These are phyloP conservation scores for Labeo catla DNA, from an alignment of 2,113 vertebrate genomes.

Conservation along the genomic window DNA sequence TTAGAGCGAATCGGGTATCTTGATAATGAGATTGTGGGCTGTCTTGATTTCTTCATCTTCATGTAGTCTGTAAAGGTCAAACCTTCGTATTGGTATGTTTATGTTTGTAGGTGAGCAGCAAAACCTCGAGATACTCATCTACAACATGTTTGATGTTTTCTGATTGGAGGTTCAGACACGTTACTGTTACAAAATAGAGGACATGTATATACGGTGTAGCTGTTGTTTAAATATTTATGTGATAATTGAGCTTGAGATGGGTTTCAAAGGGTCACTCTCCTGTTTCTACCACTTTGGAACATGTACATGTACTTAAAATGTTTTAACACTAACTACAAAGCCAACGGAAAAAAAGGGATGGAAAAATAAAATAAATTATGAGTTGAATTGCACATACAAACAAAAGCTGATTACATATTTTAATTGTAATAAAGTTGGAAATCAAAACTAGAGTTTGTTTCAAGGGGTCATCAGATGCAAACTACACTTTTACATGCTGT, in stretches of 20 bases:
- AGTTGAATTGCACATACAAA: background rate
- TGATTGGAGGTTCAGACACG: slow-evolving; percentile 50
- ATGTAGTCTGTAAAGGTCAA: slow-evolving; percentile 47
- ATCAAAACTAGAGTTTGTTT: background rate
- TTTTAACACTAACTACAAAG: background rate
- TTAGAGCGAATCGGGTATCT: slow-evolving; percentile 72
- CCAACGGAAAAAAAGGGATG: background rate
- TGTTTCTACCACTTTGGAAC: slow-evolving; percentile 53
- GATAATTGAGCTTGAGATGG: slow-evolving; percentile 46
- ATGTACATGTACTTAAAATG: slow-evolving; percentile 22
- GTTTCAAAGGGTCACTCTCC: slow-evolving; percentile 46
- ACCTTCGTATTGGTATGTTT: slow-evolving; percentile 6
- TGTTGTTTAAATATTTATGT: slow-evolving; percentile 54
- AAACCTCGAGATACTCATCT: slow-evolving; percentile 13
- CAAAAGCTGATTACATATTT: background rate
- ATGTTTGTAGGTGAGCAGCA: slow-evolving; percentile 60
- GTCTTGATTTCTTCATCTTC: slow-evolving; percentile 66
- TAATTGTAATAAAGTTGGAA: background rate
- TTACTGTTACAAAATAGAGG: slow-evolving; percentile 53
- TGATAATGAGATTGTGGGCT: slow-evolving; percentile 65
- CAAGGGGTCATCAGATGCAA: too few relatives aligned
- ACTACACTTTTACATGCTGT: too few relatives aligned
- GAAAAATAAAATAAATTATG: background rate
- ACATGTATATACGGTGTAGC: slow-evolving; percentile 46
- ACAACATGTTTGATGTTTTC: slow-evolving; percentile 33